phyloP scores from a whole-genome alignment of 2,797 vertebrate genomes.

The Chloroceryle amazona region DNA sequence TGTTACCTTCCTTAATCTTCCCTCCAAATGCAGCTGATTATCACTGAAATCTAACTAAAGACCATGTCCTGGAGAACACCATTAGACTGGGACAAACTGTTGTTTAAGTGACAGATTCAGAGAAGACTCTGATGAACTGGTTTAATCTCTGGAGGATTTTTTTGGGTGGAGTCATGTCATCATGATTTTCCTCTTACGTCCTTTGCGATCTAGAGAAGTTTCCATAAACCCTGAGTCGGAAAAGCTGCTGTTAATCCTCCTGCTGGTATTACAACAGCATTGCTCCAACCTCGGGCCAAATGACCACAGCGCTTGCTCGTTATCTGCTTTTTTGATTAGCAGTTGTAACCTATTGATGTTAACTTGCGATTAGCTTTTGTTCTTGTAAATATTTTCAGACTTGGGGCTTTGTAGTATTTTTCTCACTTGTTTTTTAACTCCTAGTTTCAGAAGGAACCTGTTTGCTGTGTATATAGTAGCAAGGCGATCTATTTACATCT shows the following conservation, averaged over 20 bases:
- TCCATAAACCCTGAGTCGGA: not conserved
- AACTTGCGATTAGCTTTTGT: constrained; percentile 19
- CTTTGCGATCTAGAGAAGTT: not conserved
- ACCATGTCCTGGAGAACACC: not conserved
- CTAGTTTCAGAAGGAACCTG: constrained; percentile 61
- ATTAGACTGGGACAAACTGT: not conserved
- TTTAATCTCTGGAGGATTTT: not conserved
- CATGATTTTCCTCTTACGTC: not conserved
- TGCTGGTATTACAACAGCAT: not conserved
- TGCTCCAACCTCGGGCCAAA: not conserved
- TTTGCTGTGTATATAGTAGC: constrained; percentile 70
- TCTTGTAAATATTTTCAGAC: constrained; percentile 53
- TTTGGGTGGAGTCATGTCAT: not conserved
- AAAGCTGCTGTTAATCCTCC: not conserved
- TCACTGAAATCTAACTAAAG: not conserved
- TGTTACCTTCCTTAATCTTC: not conserved
- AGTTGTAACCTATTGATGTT: not conserved
- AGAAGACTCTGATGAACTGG: not conserved
- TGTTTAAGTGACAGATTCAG: not conserved
- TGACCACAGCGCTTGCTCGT: not conserved
- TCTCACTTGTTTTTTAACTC: constrained; percentile 54
- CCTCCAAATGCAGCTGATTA: not conserved
- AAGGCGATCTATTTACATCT: constrained; percentile 79
- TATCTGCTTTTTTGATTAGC: not conserved
- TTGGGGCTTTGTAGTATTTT: constrained; percentile 44